Evolutionary conservation across 53 echinoderm and acorn worm species (phyloP).

Genomic region (Actinopyga echinites): DNA sequence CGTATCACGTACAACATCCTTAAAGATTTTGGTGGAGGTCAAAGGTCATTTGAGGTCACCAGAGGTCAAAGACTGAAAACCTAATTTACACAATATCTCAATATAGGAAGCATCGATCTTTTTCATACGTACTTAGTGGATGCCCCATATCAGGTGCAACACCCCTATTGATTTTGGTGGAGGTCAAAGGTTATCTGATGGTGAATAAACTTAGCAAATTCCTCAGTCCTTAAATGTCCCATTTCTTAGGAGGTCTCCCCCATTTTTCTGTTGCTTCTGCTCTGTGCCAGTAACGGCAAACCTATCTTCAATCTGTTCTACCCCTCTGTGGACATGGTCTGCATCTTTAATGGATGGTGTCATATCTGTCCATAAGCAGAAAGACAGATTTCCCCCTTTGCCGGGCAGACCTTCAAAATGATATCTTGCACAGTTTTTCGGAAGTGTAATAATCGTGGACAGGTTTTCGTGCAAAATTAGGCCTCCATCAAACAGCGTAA

Average conservation of each 20-base stretch:
- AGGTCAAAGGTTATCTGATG: too few species aligned
- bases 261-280: constrained; percentile 42
- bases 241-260: background rate
- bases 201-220: constrained; percentile 1
- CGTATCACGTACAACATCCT: too few species aligned
- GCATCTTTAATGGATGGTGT: constrained; percentile 54
- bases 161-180: too few species aligned
- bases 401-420: constrained; percentile 21
- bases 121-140: too few species aligned
- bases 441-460: constrained; percentile 45
- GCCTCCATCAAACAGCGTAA: constrained; percentile 61
- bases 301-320: background rate
- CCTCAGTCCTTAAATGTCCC: constrained; percentile 43
- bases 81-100: too few species aligned
- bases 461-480: constrained; percentile 52
- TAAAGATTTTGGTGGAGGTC: too few species aligned
- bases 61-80: too few species aligned
- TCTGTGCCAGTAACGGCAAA: constrained; percentile 57
- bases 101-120: too few species aligned
- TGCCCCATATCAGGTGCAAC: too few species aligned
- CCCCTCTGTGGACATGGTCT: constrained; percentile 19
- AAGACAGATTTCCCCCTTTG: background rate
- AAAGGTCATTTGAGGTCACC: too few species aligned
- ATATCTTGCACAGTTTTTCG: constrained; percentile 37
- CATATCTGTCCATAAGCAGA: constrained; percentile 52